Percentiles rank a stretch among this genome's conserved stretches.
Conservation (phyloP, 1,140 invertebrate genomes). For the Nephila pilipes region DNA sequence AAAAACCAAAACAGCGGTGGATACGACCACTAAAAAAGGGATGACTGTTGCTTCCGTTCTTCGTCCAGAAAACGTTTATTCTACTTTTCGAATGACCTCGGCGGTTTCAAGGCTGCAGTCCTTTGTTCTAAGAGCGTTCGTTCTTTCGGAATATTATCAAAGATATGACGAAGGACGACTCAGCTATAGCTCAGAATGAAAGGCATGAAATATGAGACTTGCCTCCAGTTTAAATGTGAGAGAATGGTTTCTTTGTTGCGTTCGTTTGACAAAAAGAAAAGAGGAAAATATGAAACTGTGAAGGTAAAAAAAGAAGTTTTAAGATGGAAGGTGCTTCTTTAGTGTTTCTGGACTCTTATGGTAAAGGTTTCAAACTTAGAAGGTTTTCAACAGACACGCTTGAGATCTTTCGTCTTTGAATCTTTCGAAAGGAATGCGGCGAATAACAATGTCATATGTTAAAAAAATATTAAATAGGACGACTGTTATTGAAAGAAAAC, state of each 20-base stretch:
- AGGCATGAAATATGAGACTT: conserved; percentile 9
- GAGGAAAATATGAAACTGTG: neutral
- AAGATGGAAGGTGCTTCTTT: neutral
- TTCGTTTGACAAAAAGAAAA: neutral
- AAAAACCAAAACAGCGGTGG: neutral
- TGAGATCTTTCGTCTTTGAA: neutral
- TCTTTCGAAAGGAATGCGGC: neutral
- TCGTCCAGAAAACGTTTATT: conserved; percentile 15
- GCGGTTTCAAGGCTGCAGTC: neutral
- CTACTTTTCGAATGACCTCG: conserved; percentile 19
- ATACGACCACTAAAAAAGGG: neutral
- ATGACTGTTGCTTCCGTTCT: conserved; percentile 27
- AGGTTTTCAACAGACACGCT: neutral
- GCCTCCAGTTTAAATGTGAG: neutral
- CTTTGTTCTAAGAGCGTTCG: conserved; percentile 4
- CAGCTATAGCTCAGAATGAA: neutral
- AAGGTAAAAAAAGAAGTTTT: neutral
- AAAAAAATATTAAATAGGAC: too few relatives aligned
- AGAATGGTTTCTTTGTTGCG: conserved; percentile 20
- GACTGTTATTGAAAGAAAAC: too few relatives aligned
- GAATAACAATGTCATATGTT: too few relatives aligned
- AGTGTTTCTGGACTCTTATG: neutral
- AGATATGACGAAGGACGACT: conserved; percentile 1
- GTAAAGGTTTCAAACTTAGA: neutral
- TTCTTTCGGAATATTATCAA: conserved; percentile 3